These are phyloP conservation scores for Gila robusta DNA, from an alignment of 2,797 vertebrate genomes.

Conservation along the genomic window DNA sequence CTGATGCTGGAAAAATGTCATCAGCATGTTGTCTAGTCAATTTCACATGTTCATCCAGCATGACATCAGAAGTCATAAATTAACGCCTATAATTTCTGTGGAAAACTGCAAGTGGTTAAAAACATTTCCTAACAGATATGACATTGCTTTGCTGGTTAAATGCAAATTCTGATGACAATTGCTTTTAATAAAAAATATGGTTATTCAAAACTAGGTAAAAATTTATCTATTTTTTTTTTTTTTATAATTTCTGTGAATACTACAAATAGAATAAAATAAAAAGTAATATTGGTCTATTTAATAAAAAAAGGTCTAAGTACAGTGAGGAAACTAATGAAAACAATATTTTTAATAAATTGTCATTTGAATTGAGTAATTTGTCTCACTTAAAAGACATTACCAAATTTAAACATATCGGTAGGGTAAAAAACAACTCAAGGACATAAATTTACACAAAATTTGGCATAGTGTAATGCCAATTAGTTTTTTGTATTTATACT, in stretches of 20 bases:
- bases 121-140: neutral
- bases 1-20: constrained; percentile 59
- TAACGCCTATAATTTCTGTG: neutral
- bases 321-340: neutral
- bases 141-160: neutral
- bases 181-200: neutral
- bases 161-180: too few species aligned
- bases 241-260: neutral
- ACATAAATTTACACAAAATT: neutral
- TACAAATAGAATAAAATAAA: neutral
- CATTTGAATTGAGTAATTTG: neutral
- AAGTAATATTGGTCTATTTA: too few species aligned
- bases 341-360: neutral
- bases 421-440: neutral
- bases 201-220: neutral
- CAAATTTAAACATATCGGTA: neutral
- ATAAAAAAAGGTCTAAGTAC: neutral
- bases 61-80: neutral
- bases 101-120: neutral
- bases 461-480: neutral
- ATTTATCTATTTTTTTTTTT: too few species aligned
- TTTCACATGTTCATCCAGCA: constrained; percentile 23
- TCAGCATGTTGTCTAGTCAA: neutral
- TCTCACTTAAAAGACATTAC: neutral
- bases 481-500: neutral